Base-by-base conservation (phyloP, 2,797 vertebrate species). In the Malacoraja senta region DNA sequence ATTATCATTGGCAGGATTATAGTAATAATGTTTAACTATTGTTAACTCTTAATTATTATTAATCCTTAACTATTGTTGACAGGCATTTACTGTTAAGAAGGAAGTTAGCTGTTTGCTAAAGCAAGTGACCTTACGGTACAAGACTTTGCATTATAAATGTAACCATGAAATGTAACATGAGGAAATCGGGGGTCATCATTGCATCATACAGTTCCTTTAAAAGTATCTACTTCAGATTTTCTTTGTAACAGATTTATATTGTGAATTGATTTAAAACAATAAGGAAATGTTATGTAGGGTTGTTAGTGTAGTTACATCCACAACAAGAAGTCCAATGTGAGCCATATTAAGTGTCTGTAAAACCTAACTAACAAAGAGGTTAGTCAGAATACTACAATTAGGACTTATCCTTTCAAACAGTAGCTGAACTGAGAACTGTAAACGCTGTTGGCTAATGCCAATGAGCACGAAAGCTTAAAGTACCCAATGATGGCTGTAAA, bases 381-480 rank as follows among this genome's bases (percentile, higher is more conserved):
- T 76, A 92, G 90, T 92, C 90, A 92, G 71, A 53, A 76, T 71
- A 29, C 71, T 10, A 76, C 90, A 92, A 92, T 92, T 72, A 53
- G 24, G 38, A 35, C 24, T 92, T 92, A 71, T 92, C 72, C 90
- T 92, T 72, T 58, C 35, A 91, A 72, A 19, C 19, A 29, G 32
- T 0, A 15, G 4, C 12, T 74, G 24, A 29, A 76, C 21, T 72
- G 90, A 72, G 88, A 92, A 53, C 71, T 53, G 71, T 71, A 92
- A 92, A 76, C 58, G 35, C 24, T 74, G 86, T n/a, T 26, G n/a
- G 71, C 24, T 38, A 92, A 0, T 74, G 90, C 1, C 90, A 26
- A 29, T 38, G 35, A 68, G 6, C 29, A 86, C 12, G 13, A 65
- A 53, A 35, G 35, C 8, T 1, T 53, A 12, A 74, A 44, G 71